Base-by-base conservation (phyloP, 2,888 invertebrate species). In the Aleiodes testaceus region DNA sequence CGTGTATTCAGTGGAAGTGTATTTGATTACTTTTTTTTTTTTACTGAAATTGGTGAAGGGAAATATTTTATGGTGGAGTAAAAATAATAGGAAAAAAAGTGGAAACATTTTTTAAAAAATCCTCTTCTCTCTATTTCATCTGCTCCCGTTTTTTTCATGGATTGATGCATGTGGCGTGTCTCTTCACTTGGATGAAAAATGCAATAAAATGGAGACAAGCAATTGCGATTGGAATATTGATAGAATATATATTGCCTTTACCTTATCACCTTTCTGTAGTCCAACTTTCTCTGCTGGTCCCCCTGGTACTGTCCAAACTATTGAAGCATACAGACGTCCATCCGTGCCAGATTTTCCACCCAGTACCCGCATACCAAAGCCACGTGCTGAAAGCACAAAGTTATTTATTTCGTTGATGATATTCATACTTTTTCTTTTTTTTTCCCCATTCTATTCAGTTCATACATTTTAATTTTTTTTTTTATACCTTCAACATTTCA, bases 321-420 rank as follows among this genome's bases (percentile, higher is more conserved):
- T 94, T 86, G 95, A 94, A 59, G 97, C 97, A 87, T 96, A 95
- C 76, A 96, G 92, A 45, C 93, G 92, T 4, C 96, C 96, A 87
- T 95, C 95, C 36, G 92, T 90, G 72, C 94, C 94, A 36, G 93
- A 93, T 88, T 97, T 97, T 30, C 97, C 97, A 16, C 97, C 97
- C 55, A 97, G 96, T 26, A 97, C 96, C 75, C 97, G 91, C 96
- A 98, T 96, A 42, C 97, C 97, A 84, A 97, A 96, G 71, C 97
- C 97, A 78, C 95, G 93, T 77, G 95, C 85, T 84, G 80, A 6
- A 80, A 70, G 5, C 36, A 16, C 5, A 59, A 59, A 36, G 16
- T 49, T 6, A 16, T 9, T 52, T 30, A 42, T 30, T 59, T n/a
- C n/a, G n/a, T n/a, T 69, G 47, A 11, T 42, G 26, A 14, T 47